Conservation (phyloP, 2,797 vertebrate species). For the Dipus sagitta region DNA sequence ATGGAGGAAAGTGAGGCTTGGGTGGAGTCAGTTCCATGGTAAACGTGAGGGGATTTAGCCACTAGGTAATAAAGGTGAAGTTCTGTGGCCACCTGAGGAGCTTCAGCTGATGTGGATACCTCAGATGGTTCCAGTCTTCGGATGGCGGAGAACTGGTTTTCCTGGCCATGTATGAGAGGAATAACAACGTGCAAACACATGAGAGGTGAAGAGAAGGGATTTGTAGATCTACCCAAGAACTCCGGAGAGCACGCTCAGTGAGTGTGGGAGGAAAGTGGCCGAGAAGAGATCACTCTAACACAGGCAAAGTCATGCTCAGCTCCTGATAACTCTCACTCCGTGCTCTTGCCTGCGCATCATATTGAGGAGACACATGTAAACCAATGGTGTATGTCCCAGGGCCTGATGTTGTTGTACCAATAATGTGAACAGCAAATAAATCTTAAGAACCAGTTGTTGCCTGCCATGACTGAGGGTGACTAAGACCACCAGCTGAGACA, state of each 20-base stretch:
- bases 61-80: background rate
- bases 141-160: background rate
- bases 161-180: background rate
- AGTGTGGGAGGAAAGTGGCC: background rate
- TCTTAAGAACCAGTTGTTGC: constrained; percentile 17
- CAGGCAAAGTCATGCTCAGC: background rate
- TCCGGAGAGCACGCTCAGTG: accelerated
- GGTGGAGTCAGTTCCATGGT: background rate
- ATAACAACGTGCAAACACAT: background rate
- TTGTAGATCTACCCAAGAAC: accelerated
- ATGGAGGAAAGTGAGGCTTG: accelerated
- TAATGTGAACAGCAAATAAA: constrained; percentile 24
- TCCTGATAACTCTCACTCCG: background rate
- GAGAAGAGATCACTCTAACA: accelerated
- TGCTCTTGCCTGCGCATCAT: background rate
- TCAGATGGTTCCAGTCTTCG: background rate
- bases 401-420: background rate
- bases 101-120: background rate
- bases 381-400: constrained; percentile 19
- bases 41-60: background rate
- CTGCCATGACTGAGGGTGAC: background rate
- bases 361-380: constrained; percentile 45
- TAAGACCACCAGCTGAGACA: background rate
- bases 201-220: too few species aligned
- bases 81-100: too few species aligned